Evolutionary conservation across 92 coral and sea anemone species (phyloP), one percentile per base, ranked within the genome.

Genomic region (Actinostola sp.): DNA sequence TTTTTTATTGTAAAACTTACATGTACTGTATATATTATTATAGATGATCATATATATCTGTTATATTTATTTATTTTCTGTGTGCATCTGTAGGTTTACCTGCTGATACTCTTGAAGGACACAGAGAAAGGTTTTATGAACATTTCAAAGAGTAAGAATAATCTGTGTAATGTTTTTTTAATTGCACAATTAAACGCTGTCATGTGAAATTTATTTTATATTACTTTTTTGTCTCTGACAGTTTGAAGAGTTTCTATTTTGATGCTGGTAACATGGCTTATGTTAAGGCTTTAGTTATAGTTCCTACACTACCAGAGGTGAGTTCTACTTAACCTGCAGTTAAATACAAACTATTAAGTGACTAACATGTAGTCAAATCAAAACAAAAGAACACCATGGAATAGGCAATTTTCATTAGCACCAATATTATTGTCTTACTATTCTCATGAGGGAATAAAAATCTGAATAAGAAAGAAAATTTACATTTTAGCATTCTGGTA

Each of bases 201-300:
- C 7, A 55, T 55, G 17, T 19, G 24, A 12, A 55, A 3, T 55
- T 8, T 55, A 33, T 14, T 11, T 45, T 13, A 60, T 34, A 7
- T 35, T 20, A 16, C 52, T 28, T 76, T 31, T 30, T 45, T 25
- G 23, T 51, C 35, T 66, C 60, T 75, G 32, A 30, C 53, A 90
- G 98, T 56, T 75, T 94, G 33, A 86, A 88, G 52, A 91, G 85
- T 66, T 94, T 94, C 71, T 94, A 92, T 66, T 86, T 91, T 75
- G 98, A 94, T 88, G 98, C 98, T 72, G 97, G 95, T 25, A 84
- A 89, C 71, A 86, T 94, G 92, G 87, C 89, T 16, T 94, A 94
- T 78, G 98, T 94, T 1, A 91, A 72, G 55, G 89, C 98, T 5
- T 68, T 94, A 20, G 90, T 88, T 32, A 83, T 76, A 34, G 89